Conservation (phyloP, 2,797 vertebrate species). For the Melanotaenia nigrans region DNA sequence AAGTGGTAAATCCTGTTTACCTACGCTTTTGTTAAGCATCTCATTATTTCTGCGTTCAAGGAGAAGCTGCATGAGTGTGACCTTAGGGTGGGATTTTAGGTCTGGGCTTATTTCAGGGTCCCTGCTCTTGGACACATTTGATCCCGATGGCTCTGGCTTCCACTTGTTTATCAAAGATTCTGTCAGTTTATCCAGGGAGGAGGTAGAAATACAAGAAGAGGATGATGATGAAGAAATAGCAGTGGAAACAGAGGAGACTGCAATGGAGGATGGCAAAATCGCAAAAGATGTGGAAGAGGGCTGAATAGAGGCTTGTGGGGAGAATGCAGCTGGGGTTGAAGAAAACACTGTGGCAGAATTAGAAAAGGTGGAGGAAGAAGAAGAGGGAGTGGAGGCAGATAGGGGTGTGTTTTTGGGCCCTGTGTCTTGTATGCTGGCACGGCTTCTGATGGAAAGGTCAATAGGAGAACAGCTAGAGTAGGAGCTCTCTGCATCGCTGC, state of each 20-base stretch:
- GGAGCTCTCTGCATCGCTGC: slow-evolving; percentile 94
- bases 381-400: slow-evolving; percentile 64
- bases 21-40: slow-evolving; percentile 80
- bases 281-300: slow-evolving; percentile 60
- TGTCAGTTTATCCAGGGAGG: slow-evolving; percentile 91
- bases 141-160: slow-evolving; percentile 90
- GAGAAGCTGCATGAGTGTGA: slow-evolving; percentile 96
- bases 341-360: slow-evolving; percentile 60
- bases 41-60: slow-evolving; percentile 94
- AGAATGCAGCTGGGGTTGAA: slow-evolving; percentile 63
- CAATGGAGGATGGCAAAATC: slow-evolving; percentile 40
- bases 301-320: slow-evolving; percentile 71
- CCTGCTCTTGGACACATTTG: slow-evolving; percentile 83
- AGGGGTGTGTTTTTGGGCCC: slow-evolving; percentile 77
- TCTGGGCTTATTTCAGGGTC: slow-evolving; percentile 87
- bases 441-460: slow-evolving; percentile 94
- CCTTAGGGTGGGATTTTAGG: slow-evolving; percentile 92
- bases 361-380: slow-evolving; percentile 74
- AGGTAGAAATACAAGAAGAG: slow-evolving; percentile 78
- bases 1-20: slow-evolving; percentile 84
- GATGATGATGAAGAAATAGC: slow-evolving; percentile 67
- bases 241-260: slow-evolving; percentile 58
- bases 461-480: slow-evolving; percentile 97
- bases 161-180: slow-evolving; percentile 93
- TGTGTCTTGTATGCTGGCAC: slow-evolving; percentile 81